phyloP scores from a whole-genome alignment of 23 tunicate species.

The Clavelina lepadiformis region DNA sequence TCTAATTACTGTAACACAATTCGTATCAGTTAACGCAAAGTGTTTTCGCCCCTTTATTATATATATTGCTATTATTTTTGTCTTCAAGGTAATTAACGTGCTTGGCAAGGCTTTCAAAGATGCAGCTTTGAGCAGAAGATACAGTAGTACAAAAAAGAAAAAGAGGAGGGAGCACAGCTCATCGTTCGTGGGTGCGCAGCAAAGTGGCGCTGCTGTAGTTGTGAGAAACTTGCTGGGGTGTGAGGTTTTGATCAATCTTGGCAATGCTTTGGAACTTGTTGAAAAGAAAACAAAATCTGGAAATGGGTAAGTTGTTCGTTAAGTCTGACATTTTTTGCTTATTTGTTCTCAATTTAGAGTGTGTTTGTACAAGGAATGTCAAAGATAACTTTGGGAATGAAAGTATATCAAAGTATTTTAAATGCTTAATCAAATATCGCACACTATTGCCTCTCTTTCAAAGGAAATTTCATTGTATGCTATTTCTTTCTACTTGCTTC shows the following conservation, averaged over 20 bases:
- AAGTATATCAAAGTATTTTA: too few relatives aligned
- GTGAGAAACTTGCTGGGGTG: conserved; percentile 32
- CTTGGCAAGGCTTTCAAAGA: conserved; percentile 60
- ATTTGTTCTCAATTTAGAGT: background rate
- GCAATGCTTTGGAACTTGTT: conserved; percentile 11
- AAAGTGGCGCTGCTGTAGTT: conserved; percentile 29
- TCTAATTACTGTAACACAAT: too few relatives aligned
- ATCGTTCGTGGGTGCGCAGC: background rate
- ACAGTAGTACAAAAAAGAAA: conserved; percentile 5
- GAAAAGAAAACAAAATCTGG: conserved; percentile 7
- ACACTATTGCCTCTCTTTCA: too few relatives aligned
- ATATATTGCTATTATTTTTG: background rate
- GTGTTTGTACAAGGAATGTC: too few relatives aligned
- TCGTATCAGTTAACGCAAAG: too few relatives aligned
- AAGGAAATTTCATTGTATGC: too few relatives aligned
- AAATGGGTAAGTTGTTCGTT: conserved; percentile 7
- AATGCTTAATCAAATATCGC: too few relatives aligned
- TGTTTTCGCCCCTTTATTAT: background rate
- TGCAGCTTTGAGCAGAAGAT: conserved; percentile 39
- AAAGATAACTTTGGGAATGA: too few relatives aligned
- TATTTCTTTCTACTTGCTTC: too few relatives aligned
- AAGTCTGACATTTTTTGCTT: background rate
- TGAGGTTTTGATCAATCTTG: conserved; percentile 23
- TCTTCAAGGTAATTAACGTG: conserved; percentile 24
- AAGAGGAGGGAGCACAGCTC: background rate